Conservation (phyloP, 2,888 invertebrate genomes). For the Ophion costatus region DNA sequence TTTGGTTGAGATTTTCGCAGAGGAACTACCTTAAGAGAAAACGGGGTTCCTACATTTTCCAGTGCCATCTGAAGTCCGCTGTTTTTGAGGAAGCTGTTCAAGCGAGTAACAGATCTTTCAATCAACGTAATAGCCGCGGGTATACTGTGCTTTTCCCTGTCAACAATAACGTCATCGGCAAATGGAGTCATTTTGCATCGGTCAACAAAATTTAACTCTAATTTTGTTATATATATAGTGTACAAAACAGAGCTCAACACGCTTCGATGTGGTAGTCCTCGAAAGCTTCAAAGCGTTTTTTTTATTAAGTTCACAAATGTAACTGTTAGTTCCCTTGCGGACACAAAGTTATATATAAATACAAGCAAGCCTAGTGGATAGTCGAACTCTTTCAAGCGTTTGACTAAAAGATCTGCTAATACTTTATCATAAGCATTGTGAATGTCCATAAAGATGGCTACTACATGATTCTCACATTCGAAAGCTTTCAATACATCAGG, state of each 20-base stretch:
- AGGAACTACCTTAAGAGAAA: too few relatives aligned
- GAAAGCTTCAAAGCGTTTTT: too few relatives aligned
- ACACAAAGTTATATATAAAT: neutral
- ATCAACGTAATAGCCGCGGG: neutral
- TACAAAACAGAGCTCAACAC: too few relatives aligned
- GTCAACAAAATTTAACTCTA: neutral
- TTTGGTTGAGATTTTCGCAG: too few relatives aligned
- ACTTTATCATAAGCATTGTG: constrained; percentile 1
- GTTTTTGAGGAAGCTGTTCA: neutral
- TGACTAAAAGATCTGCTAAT: constrained; percentile 3
- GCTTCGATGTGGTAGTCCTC: too few relatives aligned
- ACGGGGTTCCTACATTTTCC: neutral
- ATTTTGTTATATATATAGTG: neutral
- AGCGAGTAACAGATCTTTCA: neutral
- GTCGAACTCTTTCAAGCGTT: too few relatives aligned
- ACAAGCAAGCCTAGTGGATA: neutral
- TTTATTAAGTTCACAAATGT: too few relatives aligned
- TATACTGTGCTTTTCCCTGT: neutral
- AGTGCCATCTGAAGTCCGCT: neutral
- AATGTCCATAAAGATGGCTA: constrained; percentile 17
- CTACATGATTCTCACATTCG: too few relatives aligned
- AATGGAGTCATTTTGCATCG: constrained; percentile 1
- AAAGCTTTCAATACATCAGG: too few relatives aligned
- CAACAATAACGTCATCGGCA: constrained; percentile 21
- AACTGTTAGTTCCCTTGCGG: too few relatives aligned